phyloP scores from a whole-genome alignment of 2,888 invertebrate genomes.

The Autographa pulchrina region DNA sequence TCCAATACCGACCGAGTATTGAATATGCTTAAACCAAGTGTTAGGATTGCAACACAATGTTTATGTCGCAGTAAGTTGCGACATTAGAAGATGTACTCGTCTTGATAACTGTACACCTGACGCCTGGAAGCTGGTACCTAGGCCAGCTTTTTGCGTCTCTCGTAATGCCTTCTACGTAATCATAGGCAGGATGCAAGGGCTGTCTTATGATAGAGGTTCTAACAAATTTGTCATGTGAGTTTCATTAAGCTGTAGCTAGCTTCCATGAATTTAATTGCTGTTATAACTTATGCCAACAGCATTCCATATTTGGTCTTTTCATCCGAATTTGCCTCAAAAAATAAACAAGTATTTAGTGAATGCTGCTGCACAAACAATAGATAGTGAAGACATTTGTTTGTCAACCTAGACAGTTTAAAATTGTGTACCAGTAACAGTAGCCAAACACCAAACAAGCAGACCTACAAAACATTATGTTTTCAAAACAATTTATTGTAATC shows the following conservation, averaged over 20 bases:
- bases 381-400: slow-evolving; percentile 13
- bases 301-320: slow-evolving; percentile 11
- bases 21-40: background rate
- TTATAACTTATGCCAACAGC: background rate
- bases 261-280: no score
- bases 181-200: slow-evolving; percentile 21
- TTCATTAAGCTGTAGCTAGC: background rate
- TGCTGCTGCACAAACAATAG: background rate
- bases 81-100: slow-evolving; percentile 41
- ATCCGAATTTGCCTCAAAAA: background rate
- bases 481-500: slow-evolving; percentile 41
- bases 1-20: background rate
- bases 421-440: slow-evolving; percentile 14
- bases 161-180: slow-evolving; percentile 48
- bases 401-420: slow-evolving; percentile 23
- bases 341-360: slow-evolving; percentile 8
- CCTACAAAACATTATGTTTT: slow-evolving; percentile 41
- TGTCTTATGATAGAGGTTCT: slow-evolving; percentile 9
- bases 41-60: slow-evolving; percentile 19
- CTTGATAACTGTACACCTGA: slow-evolving; percentile 54
- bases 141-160: slow-evolving; percentile 43
- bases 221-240: background rate
- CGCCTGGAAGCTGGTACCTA: slow-evolving; percentile 26
- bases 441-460: slow-evolving; percentile 29
- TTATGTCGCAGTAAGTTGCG: slow-evolving; percentile 40